Conservation (phyloP, 2,888 invertebrate species). For the Petrophora chlorosata region DNA sequence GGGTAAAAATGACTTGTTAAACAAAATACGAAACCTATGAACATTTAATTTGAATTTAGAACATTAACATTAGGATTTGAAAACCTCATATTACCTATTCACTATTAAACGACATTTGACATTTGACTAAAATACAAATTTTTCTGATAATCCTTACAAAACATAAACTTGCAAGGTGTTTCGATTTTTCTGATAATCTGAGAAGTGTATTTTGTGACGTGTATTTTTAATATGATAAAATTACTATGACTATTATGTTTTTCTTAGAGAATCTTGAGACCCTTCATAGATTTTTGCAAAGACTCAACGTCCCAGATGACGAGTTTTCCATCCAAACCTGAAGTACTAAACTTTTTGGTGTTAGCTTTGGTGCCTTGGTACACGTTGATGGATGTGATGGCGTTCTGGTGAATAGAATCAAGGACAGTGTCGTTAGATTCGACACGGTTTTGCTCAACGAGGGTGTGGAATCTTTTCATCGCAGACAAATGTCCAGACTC, state of each 20-base stretch:
- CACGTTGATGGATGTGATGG: slow-evolving; percentile 93
- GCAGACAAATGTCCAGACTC: slow-evolving; percentile 95
- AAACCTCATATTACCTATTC: too few species aligned
- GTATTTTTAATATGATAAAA: too few species aligned
- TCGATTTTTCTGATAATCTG: too few species aligned
- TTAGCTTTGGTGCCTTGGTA: slow-evolving; percentile 89
- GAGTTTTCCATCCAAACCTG: slow-evolving; percentile 97
- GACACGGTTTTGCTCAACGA: slow-evolving; percentile 95
- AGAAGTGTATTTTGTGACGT: too few species aligned
- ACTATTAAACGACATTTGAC: too few species aligned
- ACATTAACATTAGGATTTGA: too few species aligned
- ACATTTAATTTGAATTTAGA: too few species aligned
- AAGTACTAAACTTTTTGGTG: slow-evolving; percentile 94
- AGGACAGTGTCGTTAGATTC: slow-evolving; percentile 94
- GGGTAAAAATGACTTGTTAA: too few species aligned
- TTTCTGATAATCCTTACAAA: too few species aligned
- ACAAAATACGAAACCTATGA: too few species aligned
- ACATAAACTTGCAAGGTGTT: too few species aligned
- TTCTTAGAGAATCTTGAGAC: slow-evolving; percentile 84
- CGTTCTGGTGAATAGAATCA: slow-evolving; percentile 98
- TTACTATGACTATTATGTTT: slow-evolving; percentile 27
- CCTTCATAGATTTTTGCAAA: slow-evolving; percentile 87
- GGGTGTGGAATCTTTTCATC: slow-evolving; percentile 97
- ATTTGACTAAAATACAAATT: too few species aligned
- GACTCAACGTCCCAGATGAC: slow-evolving; percentile 96